Base-by-base conservation (phyloP, 2,797 vertebrate species). In the Cyprinodon diabolis region DNA sequence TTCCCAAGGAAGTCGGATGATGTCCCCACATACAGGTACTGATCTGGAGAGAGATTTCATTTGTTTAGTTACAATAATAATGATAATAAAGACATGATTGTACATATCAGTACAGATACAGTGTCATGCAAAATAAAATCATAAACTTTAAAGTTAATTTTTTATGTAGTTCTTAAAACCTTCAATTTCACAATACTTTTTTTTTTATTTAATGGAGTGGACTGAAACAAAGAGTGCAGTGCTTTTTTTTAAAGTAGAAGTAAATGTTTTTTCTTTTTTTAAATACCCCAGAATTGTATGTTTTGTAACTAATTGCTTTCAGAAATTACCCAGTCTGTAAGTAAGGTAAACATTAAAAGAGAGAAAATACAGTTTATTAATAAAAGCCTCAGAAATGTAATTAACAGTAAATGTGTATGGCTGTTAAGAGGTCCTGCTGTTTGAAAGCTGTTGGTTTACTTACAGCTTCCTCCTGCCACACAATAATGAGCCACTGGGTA, bases 1-100 rank as follows among this genome's bases (percentile, higher is more conserved):
- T 99, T 99, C 86, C 98, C 98, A 89, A 99, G 95, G 92, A 99
- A 99, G 94, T 99, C 98, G 55, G 97, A 99, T 21, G 97, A 96
- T 12, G 98, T 98, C 87, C 98, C 98, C 68, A 94, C 96, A 79
- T 98, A 99, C 77, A 99, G 95, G 91, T 96, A 97, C 74, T 96
- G 96, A 92, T 97, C 98, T 99, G 92, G 15, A 76, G 3, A 69
- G 8, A 69, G 12, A 23, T 56, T 17, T 37, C 4, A 60, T 43
- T 37, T 62, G 21, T 40, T 62, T 60, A 43, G 37, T 60, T 40
- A 60, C 19, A 43, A 40, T 40, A 56, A 60, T 8, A 66, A 48
- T 4, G 66, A 1, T 30, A 43, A 57, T 13, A 6, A 48, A 67
- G 51, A 15, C 45, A 52, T 14, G 12, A 63, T 55, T 68, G 13